Conservation (phyloP, 1,140 invertebrate species). For the Pseudomyrmex pallidus region DNA sequence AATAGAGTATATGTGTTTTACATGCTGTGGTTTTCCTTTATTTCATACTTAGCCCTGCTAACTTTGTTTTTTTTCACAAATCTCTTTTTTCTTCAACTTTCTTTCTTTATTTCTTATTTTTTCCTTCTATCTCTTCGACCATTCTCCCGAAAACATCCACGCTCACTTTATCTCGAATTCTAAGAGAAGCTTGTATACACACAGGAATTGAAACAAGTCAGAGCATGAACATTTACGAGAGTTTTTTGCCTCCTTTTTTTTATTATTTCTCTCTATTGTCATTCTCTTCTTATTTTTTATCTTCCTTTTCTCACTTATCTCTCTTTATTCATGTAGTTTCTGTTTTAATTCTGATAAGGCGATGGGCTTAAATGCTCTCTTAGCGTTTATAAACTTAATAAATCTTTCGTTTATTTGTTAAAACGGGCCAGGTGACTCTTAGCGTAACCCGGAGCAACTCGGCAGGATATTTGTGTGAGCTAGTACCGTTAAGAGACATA, state of each 20-base stretch:
- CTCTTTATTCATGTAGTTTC: conserved; percentile 35
- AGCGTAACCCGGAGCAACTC: conserved; percentile 78
- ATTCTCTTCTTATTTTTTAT: conserved; percentile 39
- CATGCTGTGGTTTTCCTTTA: conserved; percentile 30
- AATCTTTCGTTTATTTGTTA: conserved; percentile 66
- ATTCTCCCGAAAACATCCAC: too few species aligned
- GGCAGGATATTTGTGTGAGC: conserved; percentile 80
- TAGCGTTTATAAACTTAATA: conserved; percentile 73
- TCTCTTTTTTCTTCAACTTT: conserved; percentile 28
- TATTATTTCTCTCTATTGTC: conserved; percentile 46
- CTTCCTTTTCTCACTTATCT: conserved; percentile 30
- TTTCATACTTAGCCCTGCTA: background rate
- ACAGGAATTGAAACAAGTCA: too few species aligned
- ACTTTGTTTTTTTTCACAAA: conserved; percentile 10
- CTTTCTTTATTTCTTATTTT: conserved; percentile 7
- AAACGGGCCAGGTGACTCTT: conserved; percentile 77
- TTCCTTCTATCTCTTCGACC: too few species aligned
- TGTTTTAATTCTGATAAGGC: conserved; percentile 71
- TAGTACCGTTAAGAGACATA: conserved; percentile 79
- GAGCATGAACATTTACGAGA: too few species aligned
- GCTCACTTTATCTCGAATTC: too few species aligned
- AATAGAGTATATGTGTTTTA: conserved; percentile 70
- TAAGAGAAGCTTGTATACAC: too few species aligned
- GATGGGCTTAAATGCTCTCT: conserved; percentile 65
- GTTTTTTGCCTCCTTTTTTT: conserved; percentile 4